A percentile compares a stretch with the other conserved stretches of the same genome.
Evolutionary conservation across 1,140 invertebrate species (phyloP).

Genomic region (Eubasilissa regina): DNA sequence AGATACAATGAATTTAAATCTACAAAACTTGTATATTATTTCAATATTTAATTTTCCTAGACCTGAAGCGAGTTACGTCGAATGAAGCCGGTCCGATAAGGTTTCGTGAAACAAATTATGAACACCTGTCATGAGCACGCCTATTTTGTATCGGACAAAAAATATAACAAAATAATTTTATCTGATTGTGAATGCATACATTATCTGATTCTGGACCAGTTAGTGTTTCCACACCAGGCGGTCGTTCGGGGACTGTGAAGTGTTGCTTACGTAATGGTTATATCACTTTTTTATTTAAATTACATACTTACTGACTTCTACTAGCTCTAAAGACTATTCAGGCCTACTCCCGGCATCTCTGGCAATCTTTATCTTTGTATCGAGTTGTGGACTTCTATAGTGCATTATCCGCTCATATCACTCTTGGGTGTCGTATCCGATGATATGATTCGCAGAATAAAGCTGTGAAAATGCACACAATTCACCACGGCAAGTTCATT

Average conservation of each 20-base stretch:
- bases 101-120: slow-evolving; percentile 54
- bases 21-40: no score
- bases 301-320: neutral
- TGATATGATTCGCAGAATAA: no score
- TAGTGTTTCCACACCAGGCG: slow-evolving; percentile 38
- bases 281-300: neutral
- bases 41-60: neutral
- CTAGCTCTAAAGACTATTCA: no score
- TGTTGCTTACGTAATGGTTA: neutral
- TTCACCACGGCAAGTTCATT: no score
- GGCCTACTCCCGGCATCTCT: no score
- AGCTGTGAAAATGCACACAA: no score
- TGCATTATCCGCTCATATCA: no score
- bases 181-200: slow-evolving; percentile 40
- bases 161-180: slow-evolving; percentile 39
- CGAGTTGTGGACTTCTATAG: no score
- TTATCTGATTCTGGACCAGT: slow-evolving; percentile 36
- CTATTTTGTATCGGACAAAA: slow-evolving; percentile 38
- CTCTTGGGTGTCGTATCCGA: no score
- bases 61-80: slow-evolving; percentile 1
- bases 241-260: neutral
- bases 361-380: no score
- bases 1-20: no score
- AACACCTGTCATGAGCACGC: slow-evolving; percentile 56
- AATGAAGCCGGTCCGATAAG: slow-evolving; percentile 47